Conservation (phyloP, 2,113 vertebrate genomes). For the Gambusia affinis region DNA sequence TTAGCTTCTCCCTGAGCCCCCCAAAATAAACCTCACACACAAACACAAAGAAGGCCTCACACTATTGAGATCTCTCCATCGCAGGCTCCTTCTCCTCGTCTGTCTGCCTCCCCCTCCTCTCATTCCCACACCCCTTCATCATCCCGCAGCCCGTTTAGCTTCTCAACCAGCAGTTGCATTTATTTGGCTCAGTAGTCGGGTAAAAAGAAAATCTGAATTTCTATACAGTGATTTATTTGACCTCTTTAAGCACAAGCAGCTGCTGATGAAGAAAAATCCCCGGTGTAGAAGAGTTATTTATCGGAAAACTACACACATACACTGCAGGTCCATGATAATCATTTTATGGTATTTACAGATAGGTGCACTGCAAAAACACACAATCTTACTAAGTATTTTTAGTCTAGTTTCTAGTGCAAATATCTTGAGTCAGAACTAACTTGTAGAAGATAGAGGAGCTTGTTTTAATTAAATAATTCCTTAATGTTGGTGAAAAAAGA, state of each 20-base stretch:
- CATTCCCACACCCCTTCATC: conserved; percentile 22
- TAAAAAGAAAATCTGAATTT: conserved; percentile 15
- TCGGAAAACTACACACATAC: background rate
- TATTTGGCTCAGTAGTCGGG: background rate
- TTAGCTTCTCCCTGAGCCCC: conserved; percentile 60
- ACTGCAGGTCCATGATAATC: too few relatives aligned
- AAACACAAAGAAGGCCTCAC: conserved; percentile 77
- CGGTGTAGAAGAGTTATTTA: background rate
- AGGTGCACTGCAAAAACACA: too few relatives aligned
- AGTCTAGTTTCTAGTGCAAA: too few relatives aligned
- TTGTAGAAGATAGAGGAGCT: too few relatives aligned
- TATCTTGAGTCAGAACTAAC: too few relatives aligned
- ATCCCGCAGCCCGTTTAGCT: conserved; percentile 26
- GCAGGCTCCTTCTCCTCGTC: conserved; percentile 64
- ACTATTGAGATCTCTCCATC: conserved; percentile 80
- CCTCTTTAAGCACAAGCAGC: background rate
- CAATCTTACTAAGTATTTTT: too few relatives aligned
- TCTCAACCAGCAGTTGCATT: conserved; percentile 15
- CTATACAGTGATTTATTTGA: conserved; percentile 1
- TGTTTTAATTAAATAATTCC: too few relatives aligned
- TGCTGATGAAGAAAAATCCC: background rate
- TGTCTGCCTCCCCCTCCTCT: conserved; percentile 37
- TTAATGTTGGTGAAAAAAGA: too few relatives aligned
- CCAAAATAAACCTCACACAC: conserved; percentile 78
- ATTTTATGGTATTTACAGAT: too few relatives aligned